These are phyloP conservation scores for Phyllotreta cruciferae DNA, from an alignment of 2,888 invertebrate species.

Conservation along the genomic window DNA sequence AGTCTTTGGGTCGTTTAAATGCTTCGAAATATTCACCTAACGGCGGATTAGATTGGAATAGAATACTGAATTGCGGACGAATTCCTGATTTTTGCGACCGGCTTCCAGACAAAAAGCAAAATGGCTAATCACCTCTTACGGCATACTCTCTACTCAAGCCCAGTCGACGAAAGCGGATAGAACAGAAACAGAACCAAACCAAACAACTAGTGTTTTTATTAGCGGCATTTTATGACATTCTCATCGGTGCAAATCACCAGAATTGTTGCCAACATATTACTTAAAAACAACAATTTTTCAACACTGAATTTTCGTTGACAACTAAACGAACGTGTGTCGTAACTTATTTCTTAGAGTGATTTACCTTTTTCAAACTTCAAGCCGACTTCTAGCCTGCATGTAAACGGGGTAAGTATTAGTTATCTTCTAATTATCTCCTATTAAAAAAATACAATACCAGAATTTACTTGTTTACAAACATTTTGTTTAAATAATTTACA, in stretches of 20 bases:
- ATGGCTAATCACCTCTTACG: constrained; percentile 50
- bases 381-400: too few species aligned
- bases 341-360: not conserved
- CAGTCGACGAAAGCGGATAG: constrained; percentile 42
- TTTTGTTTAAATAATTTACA: too few species aligned
- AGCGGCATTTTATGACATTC: constrained; percentile 48
- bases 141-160: constrained; percentile 13
- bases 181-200: constrained; percentile 44
- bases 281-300: constrained; percentile 36
- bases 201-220: constrained; percentile 50
- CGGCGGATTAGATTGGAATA: constrained; percentile 12
- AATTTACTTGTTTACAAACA: too few species aligned
- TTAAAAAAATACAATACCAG: too few species aligned
- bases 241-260: constrained; percentile 43
- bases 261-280: constrained; percentile 46
- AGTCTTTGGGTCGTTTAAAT: constrained; percentile 15
- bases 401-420: too few species aligned
- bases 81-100: constrained; percentile 33
- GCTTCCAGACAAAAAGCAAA: constrained; percentile 48
- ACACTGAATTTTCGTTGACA: constrained; percentile 26
- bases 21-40: constrained; percentile 1
- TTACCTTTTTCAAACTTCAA: too few species aligned
- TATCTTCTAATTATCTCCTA: too few species aligned
- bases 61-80: constrained; percentile 21
- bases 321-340: constrained; percentile 34